Percentiles rank a stretch among this genome's conserved stretches.
These are phyloP conservation scores for Sesia bembeciformis DNA, from an alignment of 2,888 invertebrate species.

Conservation along the genomic window DNA sequence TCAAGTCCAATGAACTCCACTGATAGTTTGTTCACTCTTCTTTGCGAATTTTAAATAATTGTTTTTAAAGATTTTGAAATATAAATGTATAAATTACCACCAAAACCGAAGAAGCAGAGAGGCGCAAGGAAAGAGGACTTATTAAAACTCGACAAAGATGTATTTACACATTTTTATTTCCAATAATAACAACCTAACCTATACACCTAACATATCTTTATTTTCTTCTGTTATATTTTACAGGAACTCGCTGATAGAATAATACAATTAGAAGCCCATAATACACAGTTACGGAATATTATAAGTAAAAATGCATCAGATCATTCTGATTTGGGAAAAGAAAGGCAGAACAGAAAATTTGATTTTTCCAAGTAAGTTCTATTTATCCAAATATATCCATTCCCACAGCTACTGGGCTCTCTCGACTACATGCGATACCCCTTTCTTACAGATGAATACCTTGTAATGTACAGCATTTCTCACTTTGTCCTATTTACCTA, in stretches of 20 bases:
- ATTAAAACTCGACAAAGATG: conserved; percentile 40
- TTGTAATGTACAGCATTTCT: too few relatives aligned
- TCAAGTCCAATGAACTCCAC: too few relatives aligned
- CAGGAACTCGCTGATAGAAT: conserved; percentile 84
- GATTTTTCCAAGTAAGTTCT: conserved; percentile 75
- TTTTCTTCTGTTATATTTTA: conserved; percentile 17
- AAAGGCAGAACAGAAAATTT: conserved; percentile 60
- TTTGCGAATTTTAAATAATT: neutral
- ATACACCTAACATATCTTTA: neutral
- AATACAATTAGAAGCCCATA: conserved; percentile 83
- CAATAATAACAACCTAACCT: conserved; percentile 16
- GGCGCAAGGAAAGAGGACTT: conserved; percentile 31
- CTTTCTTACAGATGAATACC: too few relatives aligned
- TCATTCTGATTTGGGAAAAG: conserved; percentile 9
- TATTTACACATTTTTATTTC: conserved; percentile 11
- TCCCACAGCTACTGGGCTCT: too few relatives aligned
- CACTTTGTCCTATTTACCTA: too few relatives aligned
- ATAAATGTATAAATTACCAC: conserved; percentile 27
- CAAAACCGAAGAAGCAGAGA: conserved; percentile 32
- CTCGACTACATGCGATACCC: too few relatives aligned
- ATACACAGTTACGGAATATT: conserved; percentile 83
- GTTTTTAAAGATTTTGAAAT: too few relatives aligned
- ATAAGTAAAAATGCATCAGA: conserved; percentile 67
- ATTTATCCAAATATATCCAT: too few relatives aligned
- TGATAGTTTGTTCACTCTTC: neutral